These are phyloP conservation scores for Gnathonemus longibarbis DNA, from an alignment of 2,113 vertebrate species.

Conservation along the genomic window DNA sequence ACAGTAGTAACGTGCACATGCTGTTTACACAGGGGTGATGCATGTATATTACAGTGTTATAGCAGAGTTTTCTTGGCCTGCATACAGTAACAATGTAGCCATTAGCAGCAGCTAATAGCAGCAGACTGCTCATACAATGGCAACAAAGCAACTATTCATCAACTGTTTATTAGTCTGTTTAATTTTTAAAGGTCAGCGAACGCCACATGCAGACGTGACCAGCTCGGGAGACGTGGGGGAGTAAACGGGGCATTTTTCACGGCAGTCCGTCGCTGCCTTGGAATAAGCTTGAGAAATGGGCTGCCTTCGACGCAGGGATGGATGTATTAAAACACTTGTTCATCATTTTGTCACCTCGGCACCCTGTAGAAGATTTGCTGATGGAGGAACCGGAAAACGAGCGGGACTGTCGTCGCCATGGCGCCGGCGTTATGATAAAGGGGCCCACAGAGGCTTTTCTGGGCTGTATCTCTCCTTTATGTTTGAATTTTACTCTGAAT, in stretches of 20 bases:
- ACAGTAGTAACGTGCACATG: neutral
- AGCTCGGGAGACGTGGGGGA: neutral
- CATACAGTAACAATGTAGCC: neutral
- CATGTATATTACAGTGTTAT: neutral
- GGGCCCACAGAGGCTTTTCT: neutral
- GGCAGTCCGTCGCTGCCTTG: neutral
- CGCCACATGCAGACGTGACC: neutral
- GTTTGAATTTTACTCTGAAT: neutral
- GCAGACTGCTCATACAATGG: neutral
- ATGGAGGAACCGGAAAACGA: neutral
- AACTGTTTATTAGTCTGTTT: neutral
- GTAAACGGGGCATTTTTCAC: neutral
- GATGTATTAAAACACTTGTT: constrained; percentile 8
- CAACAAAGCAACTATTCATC: neutral
- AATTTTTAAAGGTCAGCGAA: neutral
- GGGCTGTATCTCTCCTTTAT: neutral
- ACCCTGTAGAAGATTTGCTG: neutral
- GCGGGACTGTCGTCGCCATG: neutral
- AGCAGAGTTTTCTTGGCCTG: neutral
- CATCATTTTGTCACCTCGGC: neutral
- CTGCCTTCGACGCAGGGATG: neutral
- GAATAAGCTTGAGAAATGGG: neutral
- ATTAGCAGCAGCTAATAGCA: neutral
- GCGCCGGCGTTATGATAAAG: neutral
- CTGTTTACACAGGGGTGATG: neutral